phyloP scores from a whole-genome alignment of 2,888 invertebrate species.

The Polydesmus complanatus region DNA sequence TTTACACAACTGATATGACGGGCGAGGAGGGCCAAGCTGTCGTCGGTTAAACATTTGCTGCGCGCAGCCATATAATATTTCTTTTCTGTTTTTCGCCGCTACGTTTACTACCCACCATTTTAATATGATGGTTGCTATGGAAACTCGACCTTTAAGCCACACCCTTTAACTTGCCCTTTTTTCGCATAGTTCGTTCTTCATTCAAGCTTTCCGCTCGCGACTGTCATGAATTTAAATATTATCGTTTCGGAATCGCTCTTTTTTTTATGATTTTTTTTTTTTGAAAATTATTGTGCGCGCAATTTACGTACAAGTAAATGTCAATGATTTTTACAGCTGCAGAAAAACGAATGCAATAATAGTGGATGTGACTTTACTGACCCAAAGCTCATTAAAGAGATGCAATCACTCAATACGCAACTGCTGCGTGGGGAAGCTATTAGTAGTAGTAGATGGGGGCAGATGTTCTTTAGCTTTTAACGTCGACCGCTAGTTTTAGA shows the following conservation, averaged over 20 bases:
- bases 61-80: no score
- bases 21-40: no score
- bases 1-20: not conserved
- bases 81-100: no score
- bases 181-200: not conserved
- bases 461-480: no score
- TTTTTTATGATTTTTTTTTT: constrained; percentile 1
- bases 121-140: not conserved
- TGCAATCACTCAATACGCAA: not conserved
- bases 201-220: not conserved
- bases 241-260: not conserved
- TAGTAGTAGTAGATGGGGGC: no score
- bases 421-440: not conserved
- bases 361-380: not conserved
- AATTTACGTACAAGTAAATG: not conserved
- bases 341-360: not conserved
- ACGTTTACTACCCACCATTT: not conserved
- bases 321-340: not conserved
- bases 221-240: not conserved
- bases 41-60: no score
- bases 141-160: not conserved
- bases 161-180: not conserved
- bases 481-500: no score
- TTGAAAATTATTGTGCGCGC: not conserved
- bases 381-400: not conserved